Evolutionary conservation across 2,797 vertebrate species (phyloP).

Genomic region (Phataginus tricuspis): DNA sequence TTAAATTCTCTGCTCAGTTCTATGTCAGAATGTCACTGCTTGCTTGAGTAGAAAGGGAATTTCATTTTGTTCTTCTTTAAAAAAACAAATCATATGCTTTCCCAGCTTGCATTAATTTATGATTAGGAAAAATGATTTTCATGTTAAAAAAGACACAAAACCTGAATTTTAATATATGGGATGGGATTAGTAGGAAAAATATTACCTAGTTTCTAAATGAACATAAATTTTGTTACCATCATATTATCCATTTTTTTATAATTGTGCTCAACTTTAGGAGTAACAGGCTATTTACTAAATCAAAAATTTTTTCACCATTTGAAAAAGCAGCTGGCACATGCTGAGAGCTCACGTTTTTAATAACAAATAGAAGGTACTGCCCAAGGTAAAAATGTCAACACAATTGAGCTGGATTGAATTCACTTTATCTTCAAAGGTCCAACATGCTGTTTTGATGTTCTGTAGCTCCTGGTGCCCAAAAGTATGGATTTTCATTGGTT

Average conservation of each 20-base stretch:
- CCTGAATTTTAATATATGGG: neutral
- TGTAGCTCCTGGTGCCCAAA: neutral
- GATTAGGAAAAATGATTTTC: constrained; percentile 18
- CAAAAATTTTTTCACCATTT: constrained; percentile 13
- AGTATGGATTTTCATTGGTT: neutral
- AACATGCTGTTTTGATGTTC: neutral
- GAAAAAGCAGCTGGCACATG: neutral
- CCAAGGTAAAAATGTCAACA: neutral
- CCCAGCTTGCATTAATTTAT: neutral
- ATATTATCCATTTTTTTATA: constrained; percentile 23
- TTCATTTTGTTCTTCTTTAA: constrained; percentile 4
- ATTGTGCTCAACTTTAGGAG: constrained; percentile 26
- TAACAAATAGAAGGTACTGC: neutral
- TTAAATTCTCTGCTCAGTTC: neutral
- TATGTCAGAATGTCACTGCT: neutral
- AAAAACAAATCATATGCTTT: neutral
- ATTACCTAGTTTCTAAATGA: constrained; percentile 14
- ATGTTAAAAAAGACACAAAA: neutral
- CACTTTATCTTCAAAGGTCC: constrained; percentile 17
- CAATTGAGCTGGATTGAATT: neutral
- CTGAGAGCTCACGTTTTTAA: neutral
- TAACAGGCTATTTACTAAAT: neutral
- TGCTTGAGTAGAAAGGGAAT: neutral
- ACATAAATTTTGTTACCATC: constrained; percentile 23
- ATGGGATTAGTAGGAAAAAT: neutral